phyloP scores from a whole-genome alignment of 2,888 invertebrate species.

The Harpagoxenus sublaevis region DNA sequence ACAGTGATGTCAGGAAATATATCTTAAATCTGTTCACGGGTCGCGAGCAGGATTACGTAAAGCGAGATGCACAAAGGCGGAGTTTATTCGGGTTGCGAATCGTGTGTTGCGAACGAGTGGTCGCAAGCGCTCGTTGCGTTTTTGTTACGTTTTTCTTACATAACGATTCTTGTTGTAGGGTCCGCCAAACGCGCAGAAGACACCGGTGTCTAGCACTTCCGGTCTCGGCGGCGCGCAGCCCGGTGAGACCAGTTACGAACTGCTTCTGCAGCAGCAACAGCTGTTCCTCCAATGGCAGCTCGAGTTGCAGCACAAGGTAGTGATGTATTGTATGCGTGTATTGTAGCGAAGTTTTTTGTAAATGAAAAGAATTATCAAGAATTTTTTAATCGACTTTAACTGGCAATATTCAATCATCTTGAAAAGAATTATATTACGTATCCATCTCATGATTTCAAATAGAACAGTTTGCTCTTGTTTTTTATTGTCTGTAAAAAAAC shows the following conservation, averaged over 20 bases:
- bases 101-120: not conserved
- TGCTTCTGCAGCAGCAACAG: constrained; percentile 97
- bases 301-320: constrained; percentile 92
- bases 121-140: not conserved
- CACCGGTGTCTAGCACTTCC: constrained; percentile 87
- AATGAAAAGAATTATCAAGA: not conserved
- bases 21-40: constrained; percentile 25
- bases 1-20: constrained; percentile 48
- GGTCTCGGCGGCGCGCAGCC: constrained; percentile 83
- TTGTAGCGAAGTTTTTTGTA: not conserved
- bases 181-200: constrained; percentile 95
- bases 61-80: constrained; percentile 20
- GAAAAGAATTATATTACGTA: not conserved
- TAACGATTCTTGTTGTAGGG: constrained; percentile 87
- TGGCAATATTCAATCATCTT: too few species aligned
- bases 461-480: not conserved
- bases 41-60: constrained; percentile 28
- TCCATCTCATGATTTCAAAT: not conserved
- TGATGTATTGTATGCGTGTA: not conserved
- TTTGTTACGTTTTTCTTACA: constrained; percentile 48
- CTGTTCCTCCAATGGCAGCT: constrained; percentile 95
- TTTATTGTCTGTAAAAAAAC: not conserved
- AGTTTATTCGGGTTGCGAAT: constrained; percentile 18
- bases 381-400: too few species aligned
- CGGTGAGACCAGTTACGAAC: constrained; percentile 95